Evolutionary conservation across 2,888 invertebrate species (phyloP).

Genomic region (Choreutis nemorana): DNA sequence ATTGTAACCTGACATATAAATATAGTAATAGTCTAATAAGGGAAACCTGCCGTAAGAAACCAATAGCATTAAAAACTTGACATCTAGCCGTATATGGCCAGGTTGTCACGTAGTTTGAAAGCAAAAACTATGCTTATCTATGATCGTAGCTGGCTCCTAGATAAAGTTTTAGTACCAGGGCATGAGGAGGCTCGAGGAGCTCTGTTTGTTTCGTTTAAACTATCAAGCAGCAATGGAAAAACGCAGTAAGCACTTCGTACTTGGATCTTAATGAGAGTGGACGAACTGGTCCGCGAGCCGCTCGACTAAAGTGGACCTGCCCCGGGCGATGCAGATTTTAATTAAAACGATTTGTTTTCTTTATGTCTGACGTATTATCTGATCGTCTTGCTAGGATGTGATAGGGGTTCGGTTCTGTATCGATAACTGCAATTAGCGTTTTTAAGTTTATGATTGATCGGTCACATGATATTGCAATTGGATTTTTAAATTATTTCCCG

Average conservation of each 20-base stretch:
- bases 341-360: conserved; percentile 4
- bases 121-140: conserved; percentile 37
- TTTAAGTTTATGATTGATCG: conserved; percentile 1
- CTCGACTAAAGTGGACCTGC: conserved; percentile 25
- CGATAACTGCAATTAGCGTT: conserved; percentile 2
- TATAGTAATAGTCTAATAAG: background rate
- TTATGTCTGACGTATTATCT: too few relatives aligned
- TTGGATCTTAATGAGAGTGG: conserved; percentile 65
- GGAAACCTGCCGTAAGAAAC: background rate
- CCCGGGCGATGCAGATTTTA: conserved; percentile 6
- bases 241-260: conserved; percentile 38
- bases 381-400: too few relatives aligned
- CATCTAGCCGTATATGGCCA: too few relatives aligned
- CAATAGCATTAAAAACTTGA: background rate
- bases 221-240: conserved; percentile 38
- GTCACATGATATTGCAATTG: conserved; percentile 3
- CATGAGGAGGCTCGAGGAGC: conserved; percentile 32
- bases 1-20: background rate
- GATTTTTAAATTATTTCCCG: too few relatives aligned
- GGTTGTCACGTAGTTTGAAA: too few relatives aligned
- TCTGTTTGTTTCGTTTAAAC: conserved; percentile 25
- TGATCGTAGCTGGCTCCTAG: conserved; percentile 56
- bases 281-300: conserved; percentile 55
- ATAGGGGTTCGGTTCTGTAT: too few relatives aligned
- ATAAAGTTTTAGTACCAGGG: conserved; percentile 43